Conservation (phyloP, 2,113 vertebrate genomes). For the Craseonycteris thonglongyai region DNA sequence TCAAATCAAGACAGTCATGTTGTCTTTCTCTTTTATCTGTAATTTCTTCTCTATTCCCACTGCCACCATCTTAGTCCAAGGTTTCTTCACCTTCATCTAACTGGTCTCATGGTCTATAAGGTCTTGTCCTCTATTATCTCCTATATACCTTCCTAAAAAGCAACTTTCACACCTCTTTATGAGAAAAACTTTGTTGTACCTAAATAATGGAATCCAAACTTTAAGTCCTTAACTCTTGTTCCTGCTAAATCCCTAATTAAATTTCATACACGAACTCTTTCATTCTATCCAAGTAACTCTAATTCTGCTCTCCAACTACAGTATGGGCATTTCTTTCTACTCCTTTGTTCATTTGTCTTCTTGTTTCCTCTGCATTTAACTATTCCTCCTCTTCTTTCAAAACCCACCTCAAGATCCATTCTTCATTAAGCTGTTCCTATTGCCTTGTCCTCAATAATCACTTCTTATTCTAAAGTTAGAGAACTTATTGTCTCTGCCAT, state of each 20-base stretch:
- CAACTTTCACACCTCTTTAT: not conserved
- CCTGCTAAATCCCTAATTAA: not conserved
- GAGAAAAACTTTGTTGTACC: not conserved
- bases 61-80: not conserved
- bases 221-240: not conserved
- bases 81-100: not conserved
- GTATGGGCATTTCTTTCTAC: not conserved
- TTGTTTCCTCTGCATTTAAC: not conserved
- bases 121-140: not conserved
- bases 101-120: not conserved
- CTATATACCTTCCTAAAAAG: not conserved
- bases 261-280: not conserved
- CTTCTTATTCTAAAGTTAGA: not conserved
- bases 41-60: not conserved
- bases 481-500: not conserved
- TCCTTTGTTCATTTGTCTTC: not conserved
- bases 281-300: not conserved
- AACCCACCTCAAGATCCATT: not conserved
- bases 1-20: not conserved
- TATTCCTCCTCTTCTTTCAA: not conserved
- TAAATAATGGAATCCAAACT: conserved; percentile 14
- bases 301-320: not conserved
- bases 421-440: not conserved
- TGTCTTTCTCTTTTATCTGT: not conserved
- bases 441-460: not conserved